Conservation (phyloP, 2,797 vertebrate genomes). For the Monodelphis domestica region DNA sequence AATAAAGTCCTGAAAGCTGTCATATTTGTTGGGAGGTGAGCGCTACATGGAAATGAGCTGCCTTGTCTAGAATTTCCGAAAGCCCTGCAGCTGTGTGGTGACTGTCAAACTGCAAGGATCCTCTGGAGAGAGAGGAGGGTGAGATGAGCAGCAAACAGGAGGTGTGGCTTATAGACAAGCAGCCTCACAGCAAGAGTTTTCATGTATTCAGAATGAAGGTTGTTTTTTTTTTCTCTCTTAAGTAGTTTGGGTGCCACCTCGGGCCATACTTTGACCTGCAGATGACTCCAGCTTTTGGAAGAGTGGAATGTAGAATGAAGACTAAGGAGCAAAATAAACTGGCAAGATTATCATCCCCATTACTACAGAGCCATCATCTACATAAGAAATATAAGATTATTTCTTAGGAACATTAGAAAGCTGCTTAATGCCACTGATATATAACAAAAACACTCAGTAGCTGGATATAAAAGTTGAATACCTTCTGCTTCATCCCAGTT, state of each 20-base stretch:
- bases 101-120: conserved; percentile 60
- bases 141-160: conserved; percentile 32
- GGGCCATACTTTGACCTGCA: conserved; percentile 83
- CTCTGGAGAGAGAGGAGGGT: conserved; percentile 44
- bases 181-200: conserved; percentile 72
- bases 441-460: conserved; percentile 40
- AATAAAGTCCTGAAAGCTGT: conserved; percentile 62
- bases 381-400: conserved; percentile 45
- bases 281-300: conserved; percentile 83
- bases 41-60: conserved; percentile 68
- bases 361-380: conserved; percentile 29
- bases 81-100: conserved; percentile 58
- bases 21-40: conserved; percentile 53
- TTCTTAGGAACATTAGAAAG: conserved; percentile 27
- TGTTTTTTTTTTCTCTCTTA: conserved; percentile 63
- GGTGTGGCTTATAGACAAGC: conserved; percentile 57
- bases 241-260: conserved; percentile 80
- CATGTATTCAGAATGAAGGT: conserved; percentile 76
- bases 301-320: conserved; percentile 82
- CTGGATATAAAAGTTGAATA: conserved; percentile 22
- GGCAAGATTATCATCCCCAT: conserved; percentile 68
- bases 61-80: conserved; percentile 68
- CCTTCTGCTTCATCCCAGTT: conserved; percentile 32
- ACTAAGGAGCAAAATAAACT: conserved; percentile 72
- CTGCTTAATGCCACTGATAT: conserved; percentile 50